These are phyloP conservation scores for Ploceus nigricollis DNA, from an alignment of 2,113 vertebrate species.

Conservation along the genomic window DNA sequence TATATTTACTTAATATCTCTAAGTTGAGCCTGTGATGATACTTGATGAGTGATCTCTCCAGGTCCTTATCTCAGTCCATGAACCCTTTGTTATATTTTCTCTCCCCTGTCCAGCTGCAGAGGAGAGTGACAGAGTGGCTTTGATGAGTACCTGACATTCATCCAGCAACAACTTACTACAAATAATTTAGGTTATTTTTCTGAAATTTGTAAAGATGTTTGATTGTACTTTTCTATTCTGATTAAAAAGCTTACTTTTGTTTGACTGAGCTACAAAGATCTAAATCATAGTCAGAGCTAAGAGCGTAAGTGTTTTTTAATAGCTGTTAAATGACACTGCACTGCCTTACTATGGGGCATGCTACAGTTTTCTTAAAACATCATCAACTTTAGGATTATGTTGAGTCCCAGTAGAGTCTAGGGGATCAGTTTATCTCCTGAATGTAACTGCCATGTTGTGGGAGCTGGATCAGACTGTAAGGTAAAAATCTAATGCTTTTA, in stretches of 20 bases:
- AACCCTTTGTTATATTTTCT: neutral
- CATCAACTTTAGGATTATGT: neutral
- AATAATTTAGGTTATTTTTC: neutral
- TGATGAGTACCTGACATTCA: neutral
- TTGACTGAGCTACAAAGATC: neutral
- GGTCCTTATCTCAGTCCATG: neutral
- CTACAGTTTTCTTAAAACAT: neutral
- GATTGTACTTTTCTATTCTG: neutral
- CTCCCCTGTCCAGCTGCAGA: neutral
- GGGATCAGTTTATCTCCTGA: neutral
- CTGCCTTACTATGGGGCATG: neutral
- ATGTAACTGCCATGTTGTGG: neutral
- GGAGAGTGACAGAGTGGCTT: neutral
- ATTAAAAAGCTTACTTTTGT: neutral
- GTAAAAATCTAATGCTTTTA: neutral
- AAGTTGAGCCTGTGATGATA: accelerated
- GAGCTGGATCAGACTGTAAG: neutral
- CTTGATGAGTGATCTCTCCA: neutral
- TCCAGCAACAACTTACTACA: neutral
- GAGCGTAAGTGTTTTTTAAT: neutral
- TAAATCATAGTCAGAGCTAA: neutral
- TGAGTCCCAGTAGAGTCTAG: neutral
- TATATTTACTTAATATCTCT: neutral
- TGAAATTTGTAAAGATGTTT: neutral
- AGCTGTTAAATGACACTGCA: neutral